phyloP scores from a whole-genome alignment of 2,113 vertebrate genomes.

The Brienomyrus longianalis region DNA sequence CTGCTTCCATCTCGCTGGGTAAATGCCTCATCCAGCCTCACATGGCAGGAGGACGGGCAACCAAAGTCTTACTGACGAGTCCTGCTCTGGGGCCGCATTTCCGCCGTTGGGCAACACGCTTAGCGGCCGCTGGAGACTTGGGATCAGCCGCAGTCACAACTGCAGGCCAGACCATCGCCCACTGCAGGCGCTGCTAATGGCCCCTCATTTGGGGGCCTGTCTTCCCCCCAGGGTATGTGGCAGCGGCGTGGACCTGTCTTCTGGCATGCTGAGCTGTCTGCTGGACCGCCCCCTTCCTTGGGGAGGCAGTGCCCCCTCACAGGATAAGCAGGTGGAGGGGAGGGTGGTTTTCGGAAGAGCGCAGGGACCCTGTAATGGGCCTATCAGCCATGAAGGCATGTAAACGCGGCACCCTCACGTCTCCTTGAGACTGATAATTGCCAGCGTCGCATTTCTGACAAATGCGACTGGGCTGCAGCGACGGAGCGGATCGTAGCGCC shows the following conservation, averaged over 20 bases:
- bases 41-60: neutral
- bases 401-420: slow-evolving; percentile 49
- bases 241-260: neutral
- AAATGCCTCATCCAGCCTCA: slow-evolving; percentile 53
- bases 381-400: slow-evolving; percentile 55
- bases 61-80: slow-evolving; percentile 30
- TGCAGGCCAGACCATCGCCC: neutral
- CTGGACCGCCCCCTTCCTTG: neutral
- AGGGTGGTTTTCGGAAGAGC: neutral
- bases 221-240: neutral
- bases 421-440: slow-evolving; percentile 60
- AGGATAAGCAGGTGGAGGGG: neutral
- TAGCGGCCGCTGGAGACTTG: neutral
- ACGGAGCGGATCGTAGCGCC: slow-evolving; percentile 39
- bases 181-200: neutral
- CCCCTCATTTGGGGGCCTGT: neutral
- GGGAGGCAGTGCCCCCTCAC: neutral
- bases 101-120: neutral
- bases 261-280: neutral
- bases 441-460: slow-evolving; percentile 53
- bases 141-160: neutral
- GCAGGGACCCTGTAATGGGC: slow-evolving; percentile 50
- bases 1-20: slow-evolving; percentile 60
- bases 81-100: neutral
- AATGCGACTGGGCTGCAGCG: slow-evolving; percentile 50